Base-by-base conservation (phyloP, 2,113 vertebrate genomes). In the Eretmochelys imbricata region DNA sequence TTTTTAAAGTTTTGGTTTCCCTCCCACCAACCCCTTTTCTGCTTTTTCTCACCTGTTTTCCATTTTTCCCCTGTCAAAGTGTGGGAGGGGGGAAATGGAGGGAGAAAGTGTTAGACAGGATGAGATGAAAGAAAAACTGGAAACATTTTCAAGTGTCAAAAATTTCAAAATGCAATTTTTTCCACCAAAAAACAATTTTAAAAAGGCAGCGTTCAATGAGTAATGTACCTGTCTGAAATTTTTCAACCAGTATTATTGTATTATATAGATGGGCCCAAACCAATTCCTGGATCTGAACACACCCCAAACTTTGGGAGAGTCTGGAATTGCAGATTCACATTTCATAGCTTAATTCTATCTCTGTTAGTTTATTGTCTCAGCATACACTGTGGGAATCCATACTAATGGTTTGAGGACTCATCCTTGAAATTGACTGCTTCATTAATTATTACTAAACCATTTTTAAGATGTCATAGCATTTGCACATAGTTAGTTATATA, bases 391-490 rank as follows among this genome's bases (percentile, higher is more conserved):
- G 13, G 65, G 87, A 96, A 65, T 25, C 72, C 25, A 20, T 46
- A 24, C 11, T 22, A 46, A 42, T 46, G 42, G 57, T 96, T 72
- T 88, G 79, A 48, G 75, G 95, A 96, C 93, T 96, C 95, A 95
- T 65, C 86, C 46, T 22, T 87, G 87, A 87, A 95, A 94, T 72
- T 87, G 91, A 83, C 90, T 89, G 3, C 76, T 96, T 93, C 94
- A 96, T 97, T 85, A 97, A 89, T 96, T 96, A 96, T 96, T 97
- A 86, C 89, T 94, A 89, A 87, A 35, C 62, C 85, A 93, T 85
- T 94, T 96, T 82, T 87, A 95, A 94, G 75, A 89, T 91, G 90
- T 85, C 82, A 46, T 54, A 91, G 95, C 90, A 88, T 87, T 85
- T 85, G 89, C 81, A 80, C 84, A 79, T 42, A 82, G 95, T 93